These are phyloP conservation scores for Oenanthe oenanthe DNA, from an alignment of 2,113 vertebrate genomes.

Conservation along the genomic window DNA sequence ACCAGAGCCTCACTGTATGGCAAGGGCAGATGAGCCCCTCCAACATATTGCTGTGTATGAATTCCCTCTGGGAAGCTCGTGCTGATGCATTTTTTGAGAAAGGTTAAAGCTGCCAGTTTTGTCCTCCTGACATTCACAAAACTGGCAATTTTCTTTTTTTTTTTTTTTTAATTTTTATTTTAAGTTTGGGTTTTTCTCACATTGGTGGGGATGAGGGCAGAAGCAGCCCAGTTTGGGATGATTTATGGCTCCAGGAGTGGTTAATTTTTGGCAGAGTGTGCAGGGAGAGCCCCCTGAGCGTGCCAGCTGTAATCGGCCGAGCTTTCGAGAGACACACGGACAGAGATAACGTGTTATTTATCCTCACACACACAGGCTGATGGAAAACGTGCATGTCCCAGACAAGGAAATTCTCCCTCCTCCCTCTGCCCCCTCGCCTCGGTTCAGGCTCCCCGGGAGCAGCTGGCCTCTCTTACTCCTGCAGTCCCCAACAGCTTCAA, in stretches of 20 bases:
- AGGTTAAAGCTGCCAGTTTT: neutral
- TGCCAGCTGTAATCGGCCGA: neutral
- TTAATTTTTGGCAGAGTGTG: neutral
- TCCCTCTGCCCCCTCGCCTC: neutral
- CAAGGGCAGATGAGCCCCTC: neutral
- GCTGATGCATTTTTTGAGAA: neutral
- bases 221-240: neutral
- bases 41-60: neutral
- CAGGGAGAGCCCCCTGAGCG: slow-evolving; percentile 6
- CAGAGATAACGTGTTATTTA: slow-evolving; percentile 33
- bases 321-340: neutral
- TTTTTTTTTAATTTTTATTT: no score
- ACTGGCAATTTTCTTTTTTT: neutral
- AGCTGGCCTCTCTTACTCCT: slow-evolving; percentile 46
- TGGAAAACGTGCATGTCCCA: slow-evolving; percentile 16
- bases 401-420: slow-evolving; percentile 32
- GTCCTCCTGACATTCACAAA: neutral
- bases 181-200: neutral
- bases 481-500: slow-evolving; percentile 43
- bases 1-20: neutral
- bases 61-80: neutral
- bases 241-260: slow-evolving; percentile 5
- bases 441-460: neutral
- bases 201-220: neutral
- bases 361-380: slow-evolving; percentile 15